Conservation (phyloP, 2,797 vertebrate genomes). For the Fistularia tabacaria region DNA sequence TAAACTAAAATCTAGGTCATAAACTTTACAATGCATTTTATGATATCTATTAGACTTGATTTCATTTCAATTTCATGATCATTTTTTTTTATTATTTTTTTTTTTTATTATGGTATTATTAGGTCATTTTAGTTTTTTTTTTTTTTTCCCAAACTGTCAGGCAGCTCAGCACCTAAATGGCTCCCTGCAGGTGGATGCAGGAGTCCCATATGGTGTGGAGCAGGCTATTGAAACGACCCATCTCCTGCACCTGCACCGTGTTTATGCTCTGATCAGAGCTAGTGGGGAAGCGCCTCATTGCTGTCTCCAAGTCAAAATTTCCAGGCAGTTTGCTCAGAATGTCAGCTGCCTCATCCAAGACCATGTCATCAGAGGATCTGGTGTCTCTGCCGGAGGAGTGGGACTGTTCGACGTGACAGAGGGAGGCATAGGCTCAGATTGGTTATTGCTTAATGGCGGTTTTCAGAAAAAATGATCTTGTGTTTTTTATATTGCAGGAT, state of each 20-base stretch:
- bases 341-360: constrained; percentile 84
- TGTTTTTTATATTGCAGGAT: neutral
- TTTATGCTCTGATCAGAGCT: constrained; percentile 90
- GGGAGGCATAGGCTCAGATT: no score
- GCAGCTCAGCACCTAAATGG: constrained; percentile 78
- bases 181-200: constrained; percentile 84
- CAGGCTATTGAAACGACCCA: constrained; percentile 88
- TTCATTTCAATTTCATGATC: no score
- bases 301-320: constrained; percentile 81
- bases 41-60: no score
- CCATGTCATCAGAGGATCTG: constrained; percentile 83
- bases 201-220: constrained; percentile 78
- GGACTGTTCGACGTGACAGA: constrained; percentile 65
- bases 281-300: constrained; percentile 82
- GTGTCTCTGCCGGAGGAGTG: constrained; percentile 74
- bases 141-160: neutral
- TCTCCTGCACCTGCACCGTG: constrained; percentile 89
- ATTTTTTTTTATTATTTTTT: no score
- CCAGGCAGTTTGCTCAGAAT: constrained; percentile 83
- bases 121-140: neutral
- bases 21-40: no score
- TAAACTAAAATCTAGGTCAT: no score
- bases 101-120: neutral
- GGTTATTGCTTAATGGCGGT: neutral
- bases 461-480: neutral